These are phyloP conservation scores for Harpagoxenus sublaevis DNA, from an alignment of 2,888 invertebrate genomes.

Conservation along the genomic window DNA sequence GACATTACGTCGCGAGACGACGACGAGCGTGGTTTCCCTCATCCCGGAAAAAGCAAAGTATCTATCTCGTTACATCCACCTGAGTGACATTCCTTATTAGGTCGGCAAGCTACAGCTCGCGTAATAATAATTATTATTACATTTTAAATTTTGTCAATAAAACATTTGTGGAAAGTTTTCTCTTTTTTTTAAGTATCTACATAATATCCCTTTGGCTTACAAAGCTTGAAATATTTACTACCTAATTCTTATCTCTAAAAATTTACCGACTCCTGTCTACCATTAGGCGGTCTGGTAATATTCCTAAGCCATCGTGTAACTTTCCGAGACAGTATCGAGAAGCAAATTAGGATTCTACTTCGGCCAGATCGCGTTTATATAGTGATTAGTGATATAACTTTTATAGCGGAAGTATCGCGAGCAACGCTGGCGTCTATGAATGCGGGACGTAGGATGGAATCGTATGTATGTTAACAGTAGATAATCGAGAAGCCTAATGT, in stretches of 20 bases:
- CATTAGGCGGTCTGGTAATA: constrained; percentile 17
- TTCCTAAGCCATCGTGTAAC: constrained; percentile 5
- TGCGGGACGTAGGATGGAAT: not conserved
- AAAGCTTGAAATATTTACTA: not conserved
- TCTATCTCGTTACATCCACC: not conserved
- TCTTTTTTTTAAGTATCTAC: not conserved
- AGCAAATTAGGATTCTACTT: not conserved
- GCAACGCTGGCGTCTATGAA: not conserved
- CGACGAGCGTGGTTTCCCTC: not conserved
- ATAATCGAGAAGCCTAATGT: constrained; percentile 3
- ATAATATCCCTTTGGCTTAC: not conserved
- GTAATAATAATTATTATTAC: not conserved
- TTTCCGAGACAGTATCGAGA: constrained; percentile 13
- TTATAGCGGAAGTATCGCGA: not conserved
- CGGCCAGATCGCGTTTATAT: not conserved
- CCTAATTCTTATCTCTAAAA: not conserved
- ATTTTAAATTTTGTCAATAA: not conserved
- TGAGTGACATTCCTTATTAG: not conserved
- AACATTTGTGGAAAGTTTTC: not conserved
- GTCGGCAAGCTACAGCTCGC: not conserved
- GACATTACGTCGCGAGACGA: constrained; percentile 22
- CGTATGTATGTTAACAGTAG: not conserved
- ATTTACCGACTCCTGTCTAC: not conserved
- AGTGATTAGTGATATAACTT: constrained; percentile 14
- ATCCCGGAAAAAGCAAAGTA: constrained; percentile 1